Percentiles rank a stretch among this genome's conserved stretches.
Conservation (phyloP, 2,797 vertebrate genomes). For the Synaphobranchus kaupii region DNA sequence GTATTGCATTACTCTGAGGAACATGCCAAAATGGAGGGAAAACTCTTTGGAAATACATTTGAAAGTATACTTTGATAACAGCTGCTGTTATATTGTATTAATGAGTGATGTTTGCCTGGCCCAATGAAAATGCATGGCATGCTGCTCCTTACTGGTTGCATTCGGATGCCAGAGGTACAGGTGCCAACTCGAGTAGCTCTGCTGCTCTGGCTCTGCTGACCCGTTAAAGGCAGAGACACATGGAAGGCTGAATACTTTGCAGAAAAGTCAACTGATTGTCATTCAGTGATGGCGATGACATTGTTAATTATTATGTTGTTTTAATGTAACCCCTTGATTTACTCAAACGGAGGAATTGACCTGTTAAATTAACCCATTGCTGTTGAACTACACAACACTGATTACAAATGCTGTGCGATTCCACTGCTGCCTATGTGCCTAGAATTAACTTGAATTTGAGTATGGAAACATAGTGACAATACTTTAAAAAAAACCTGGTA, state of each 20-base stretch:
- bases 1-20: no score
- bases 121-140: neutral
- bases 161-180: neutral
- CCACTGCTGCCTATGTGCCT: neutral
- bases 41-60: no score
- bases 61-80: no score
- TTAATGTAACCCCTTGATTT: neutral
- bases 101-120: neutral
- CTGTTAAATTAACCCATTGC: neutral
- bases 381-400: neutral
- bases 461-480: neutral
- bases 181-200: neutral
- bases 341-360: neutral
- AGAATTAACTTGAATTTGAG: neutral
- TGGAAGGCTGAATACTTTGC: neutral
- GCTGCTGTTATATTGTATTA: neutral
- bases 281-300: neutral
- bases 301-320: neutral
- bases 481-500: neutral
- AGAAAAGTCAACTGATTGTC: neutral
- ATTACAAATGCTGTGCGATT: neutral
- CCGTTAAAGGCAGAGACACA: neutral
- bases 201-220: neutral
- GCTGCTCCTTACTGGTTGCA: neutral
- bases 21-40: no score